Conservation (phyloP, 2,888 invertebrate genomes). For the Linnaemya vulpina region DNA sequence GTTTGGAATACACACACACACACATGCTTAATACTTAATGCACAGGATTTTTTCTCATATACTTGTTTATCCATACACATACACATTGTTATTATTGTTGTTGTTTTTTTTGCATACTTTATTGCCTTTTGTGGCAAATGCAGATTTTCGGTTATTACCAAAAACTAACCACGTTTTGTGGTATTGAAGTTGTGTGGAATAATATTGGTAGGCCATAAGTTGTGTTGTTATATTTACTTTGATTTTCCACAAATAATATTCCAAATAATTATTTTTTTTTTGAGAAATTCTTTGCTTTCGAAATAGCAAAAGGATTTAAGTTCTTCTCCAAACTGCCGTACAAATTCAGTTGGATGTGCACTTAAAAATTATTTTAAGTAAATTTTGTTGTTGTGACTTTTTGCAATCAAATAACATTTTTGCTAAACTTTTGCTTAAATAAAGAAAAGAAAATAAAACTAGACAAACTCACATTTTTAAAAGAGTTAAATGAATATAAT, state of each 20-base stretch:
- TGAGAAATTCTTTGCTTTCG: background rate
- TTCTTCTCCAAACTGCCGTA: conserved; percentile 23
- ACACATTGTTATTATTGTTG: conserved; percentile 11
- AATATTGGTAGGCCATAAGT: conserved; percentile 82
- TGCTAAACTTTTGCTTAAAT: conserved; percentile 11
- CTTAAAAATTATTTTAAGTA: conserved; percentile 11
- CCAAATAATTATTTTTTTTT: conserved; percentile 51
- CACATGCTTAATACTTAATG: background rate
- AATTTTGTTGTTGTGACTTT: conserved; percentile 65
- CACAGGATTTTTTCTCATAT: too few relatives aligned
- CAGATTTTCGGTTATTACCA: conserved; percentile 82
- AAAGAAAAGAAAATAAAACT: background rate
- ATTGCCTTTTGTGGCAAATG: conserved; percentile 77
- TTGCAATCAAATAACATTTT: conserved; percentile 60
- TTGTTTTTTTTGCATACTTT: conserved; percentile 62
- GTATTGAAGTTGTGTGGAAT: conserved; percentile 82
- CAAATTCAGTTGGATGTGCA: conserved; percentile 9
- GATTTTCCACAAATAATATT: conserved; percentile 63
- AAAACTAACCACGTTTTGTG: conserved; percentile 82
- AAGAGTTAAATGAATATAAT: background rate
- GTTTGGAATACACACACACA: conserved; percentile 1
- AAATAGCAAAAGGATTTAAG: conserved; percentile 34
- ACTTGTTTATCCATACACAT: background rate
- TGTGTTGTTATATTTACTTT: conserved; percentile 72
- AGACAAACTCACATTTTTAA: background rate